Evolutionary conservation across 2,888 invertebrate genomes (phyloP).

Genomic region (Lasioglossum malachurum): DNA sequence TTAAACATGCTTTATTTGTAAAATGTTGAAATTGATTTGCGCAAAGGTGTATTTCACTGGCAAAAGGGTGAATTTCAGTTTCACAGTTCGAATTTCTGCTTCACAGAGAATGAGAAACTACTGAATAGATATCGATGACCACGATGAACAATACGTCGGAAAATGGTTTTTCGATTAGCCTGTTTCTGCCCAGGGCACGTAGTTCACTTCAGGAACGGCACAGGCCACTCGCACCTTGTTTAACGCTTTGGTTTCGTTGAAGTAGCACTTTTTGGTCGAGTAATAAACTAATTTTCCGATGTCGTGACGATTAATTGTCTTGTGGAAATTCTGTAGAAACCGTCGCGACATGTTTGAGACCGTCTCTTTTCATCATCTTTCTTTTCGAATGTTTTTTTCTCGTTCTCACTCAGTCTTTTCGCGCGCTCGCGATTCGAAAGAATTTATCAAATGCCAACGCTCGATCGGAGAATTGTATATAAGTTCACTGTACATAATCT

Average conservation of each 20-base stretch:
- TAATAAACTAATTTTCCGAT: slow-evolving; percentile 60
- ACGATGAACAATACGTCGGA: background rate
- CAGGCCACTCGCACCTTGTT: slow-evolving; percentile 50
- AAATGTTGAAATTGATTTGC: too few species aligned
- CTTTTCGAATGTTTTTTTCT: slow-evolving; percentile 9
- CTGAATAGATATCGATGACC: background rate
- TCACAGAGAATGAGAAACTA: background rate
- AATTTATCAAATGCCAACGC: slow-evolving; percentile 57
- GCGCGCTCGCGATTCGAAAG: slow-evolving; percentile 5
- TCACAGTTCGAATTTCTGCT: too few species aligned
- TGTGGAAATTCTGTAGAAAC: slow-evolving; percentile 32
- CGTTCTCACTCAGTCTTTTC: background rate
- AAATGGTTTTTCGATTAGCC: background rate
- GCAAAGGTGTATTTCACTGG: too few species aligned
- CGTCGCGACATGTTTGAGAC: slow-evolving; percentile 26
- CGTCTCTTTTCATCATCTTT: slow-evolving; percentile 23
- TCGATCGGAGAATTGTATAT: slow-evolving; percentile 45
- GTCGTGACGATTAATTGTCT: slow-evolving; percentile 37
- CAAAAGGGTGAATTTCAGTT: too few species aligned
- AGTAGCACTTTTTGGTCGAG: slow-evolving; percentile 50
- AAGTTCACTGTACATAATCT: slow-evolving; percentile 45
- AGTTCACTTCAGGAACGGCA: slow-evolving; percentile 37
- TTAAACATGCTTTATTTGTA: too few species aligned
- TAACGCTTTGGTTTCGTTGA: slow-evolving; percentile 68
- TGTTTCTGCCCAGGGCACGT: background rate